Conservation (phyloP, 2,797 vertebrate species). For the Halcyon smyrnensis region DNA sequence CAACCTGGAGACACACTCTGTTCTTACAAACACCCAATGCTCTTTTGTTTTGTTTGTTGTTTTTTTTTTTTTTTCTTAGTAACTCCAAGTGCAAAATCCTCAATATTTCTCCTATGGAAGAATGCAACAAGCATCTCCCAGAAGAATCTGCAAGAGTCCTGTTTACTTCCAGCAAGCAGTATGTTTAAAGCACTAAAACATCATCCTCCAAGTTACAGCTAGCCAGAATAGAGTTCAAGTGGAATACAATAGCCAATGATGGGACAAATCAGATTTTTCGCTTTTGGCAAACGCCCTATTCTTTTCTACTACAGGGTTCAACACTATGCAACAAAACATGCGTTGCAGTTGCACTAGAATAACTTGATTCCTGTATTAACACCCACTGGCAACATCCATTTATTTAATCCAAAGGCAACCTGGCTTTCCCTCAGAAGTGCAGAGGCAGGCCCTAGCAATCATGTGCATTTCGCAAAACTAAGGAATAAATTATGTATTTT, state of each 20-base stretch:
- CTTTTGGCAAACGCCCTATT: neutral
- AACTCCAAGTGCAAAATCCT: neutral
- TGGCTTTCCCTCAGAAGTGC: neutral
- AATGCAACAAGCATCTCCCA: neutral
- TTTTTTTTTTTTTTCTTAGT: neutral
- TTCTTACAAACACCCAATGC: neutral
- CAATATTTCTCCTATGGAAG: neutral
- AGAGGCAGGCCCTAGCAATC: neutral
- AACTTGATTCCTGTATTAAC: neutral
- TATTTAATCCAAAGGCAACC: neutral
- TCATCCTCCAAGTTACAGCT: neutral
- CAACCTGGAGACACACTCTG: neutral
- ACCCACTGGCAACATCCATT: neutral
- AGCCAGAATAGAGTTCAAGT: neutral
- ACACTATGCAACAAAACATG: accelerated
- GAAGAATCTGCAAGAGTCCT: neutral
- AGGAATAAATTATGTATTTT: neutral
- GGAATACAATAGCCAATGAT: neutral
- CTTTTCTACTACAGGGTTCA: neutral
- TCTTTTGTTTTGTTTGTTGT: neutral
- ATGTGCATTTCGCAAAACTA: neutral
- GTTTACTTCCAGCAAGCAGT: neutral
- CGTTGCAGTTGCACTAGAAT: neutral
- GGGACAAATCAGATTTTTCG: neutral
- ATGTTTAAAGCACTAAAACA: neutral